Percentiles rank a stretch among this genome's conserved stretches.
These are phyloP conservation scores for Nebria brevicollis DNA, from an alignment of 2,888 invertebrate species.

Conservation along the genomic window DNA sequence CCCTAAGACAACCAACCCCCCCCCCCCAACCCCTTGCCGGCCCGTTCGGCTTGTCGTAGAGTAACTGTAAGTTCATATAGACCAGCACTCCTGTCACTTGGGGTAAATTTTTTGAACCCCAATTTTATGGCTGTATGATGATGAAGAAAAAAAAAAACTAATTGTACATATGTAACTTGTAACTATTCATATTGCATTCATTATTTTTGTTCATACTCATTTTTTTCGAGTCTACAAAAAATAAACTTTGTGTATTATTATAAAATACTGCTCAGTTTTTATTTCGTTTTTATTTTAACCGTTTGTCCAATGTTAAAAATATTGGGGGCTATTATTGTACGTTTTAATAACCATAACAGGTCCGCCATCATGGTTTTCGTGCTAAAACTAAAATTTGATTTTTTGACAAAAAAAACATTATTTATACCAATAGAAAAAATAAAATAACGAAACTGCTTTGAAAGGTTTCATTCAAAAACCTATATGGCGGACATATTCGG, in stretches of 20 bases:
- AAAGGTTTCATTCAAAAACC: not conserved
- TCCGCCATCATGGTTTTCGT: not conserved
- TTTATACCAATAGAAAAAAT: too few relatives aligned
- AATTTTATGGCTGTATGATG: slow-evolving; percentile 62
- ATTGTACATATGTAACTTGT: slow-evolving; percentile 67
- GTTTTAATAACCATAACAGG: not conserved
- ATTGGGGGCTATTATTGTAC: not conserved
- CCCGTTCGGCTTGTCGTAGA: slow-evolving; percentile 25
- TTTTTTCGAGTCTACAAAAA: slow-evolving; percentile 61
- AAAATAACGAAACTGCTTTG: not conserved
- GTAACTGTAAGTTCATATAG: slow-evolving; percentile 54
- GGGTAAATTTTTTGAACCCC: slow-evolving; percentile 54
- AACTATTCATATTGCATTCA: slow-evolving; percentile 67
- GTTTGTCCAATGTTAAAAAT: not conserved
- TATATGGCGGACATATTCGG: not conserved
- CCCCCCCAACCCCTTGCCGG: slow-evolving; percentile 15
- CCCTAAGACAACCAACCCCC: not conserved
- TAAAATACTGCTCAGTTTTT: slow-evolving; percentile 37
- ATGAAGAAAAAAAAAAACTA: slow-evolving; percentile 55
- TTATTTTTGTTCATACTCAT: slow-evolving; percentile 63
- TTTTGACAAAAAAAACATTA: too few relatives aligned
- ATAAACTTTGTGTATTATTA: slow-evolving; percentile 68
- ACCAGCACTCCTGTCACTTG: slow-evolving; percentile 60
- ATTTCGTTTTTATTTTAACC: not conserved
- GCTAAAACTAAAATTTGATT: not conserved